A percentile compares a stretch with the other conserved stretches of the same genome.
These are phyloP conservation scores for Gymnoscopelus braueri DNA, from an alignment of 2,797 vertebrate genomes.

Conservation along the genomic window DNA sequence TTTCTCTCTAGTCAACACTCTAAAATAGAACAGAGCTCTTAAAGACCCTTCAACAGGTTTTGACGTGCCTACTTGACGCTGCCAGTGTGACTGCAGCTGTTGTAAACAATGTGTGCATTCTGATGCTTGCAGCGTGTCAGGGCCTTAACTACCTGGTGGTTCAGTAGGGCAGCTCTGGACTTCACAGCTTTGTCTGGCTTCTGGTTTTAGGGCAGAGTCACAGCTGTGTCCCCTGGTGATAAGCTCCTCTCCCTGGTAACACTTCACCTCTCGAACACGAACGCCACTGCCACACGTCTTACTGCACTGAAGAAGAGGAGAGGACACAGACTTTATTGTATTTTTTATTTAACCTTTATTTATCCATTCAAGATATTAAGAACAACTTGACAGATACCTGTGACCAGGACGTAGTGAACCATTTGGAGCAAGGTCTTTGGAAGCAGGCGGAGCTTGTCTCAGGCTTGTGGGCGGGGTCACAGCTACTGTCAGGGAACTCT, in stretches of 20 bases:
- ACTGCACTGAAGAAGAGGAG: conserved; percentile 80
- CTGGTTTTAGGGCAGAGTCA: conserved; percentile 79
- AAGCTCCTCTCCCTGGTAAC: conserved; percentile 85
- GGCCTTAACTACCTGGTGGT: conserved; percentile 76
- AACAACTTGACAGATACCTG: conserved; percentile 77
- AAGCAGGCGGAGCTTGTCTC: conserved; percentile 80
- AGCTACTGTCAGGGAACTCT: conserved; percentile 80
- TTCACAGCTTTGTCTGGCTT: conserved; percentile 82
- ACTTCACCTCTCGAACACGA: conserved; percentile 86
- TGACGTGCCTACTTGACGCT: no score
- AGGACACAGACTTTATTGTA: background rate
- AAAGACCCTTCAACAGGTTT: no score
- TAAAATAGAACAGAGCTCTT: no score
- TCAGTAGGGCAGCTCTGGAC: conserved; percentile 81
- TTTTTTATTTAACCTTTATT: no score
- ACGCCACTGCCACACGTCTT: conserved; percentile 87
- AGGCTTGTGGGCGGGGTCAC: conserved; percentile 71
- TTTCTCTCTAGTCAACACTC: no score
- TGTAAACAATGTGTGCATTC: no score
- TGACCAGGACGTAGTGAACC: conserved; percentile 90
- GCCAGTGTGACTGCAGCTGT: no score
- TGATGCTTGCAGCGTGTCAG: no score
- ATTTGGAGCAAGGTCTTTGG: conserved; percentile 86
- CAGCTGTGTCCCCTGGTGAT: conserved; percentile 82
- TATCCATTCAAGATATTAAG: no score